These are phyloP conservation scores for Seison nebaliae DNA, from an alignment of 1,140 invertebrate species.

Conservation along the genomic window DNA sequence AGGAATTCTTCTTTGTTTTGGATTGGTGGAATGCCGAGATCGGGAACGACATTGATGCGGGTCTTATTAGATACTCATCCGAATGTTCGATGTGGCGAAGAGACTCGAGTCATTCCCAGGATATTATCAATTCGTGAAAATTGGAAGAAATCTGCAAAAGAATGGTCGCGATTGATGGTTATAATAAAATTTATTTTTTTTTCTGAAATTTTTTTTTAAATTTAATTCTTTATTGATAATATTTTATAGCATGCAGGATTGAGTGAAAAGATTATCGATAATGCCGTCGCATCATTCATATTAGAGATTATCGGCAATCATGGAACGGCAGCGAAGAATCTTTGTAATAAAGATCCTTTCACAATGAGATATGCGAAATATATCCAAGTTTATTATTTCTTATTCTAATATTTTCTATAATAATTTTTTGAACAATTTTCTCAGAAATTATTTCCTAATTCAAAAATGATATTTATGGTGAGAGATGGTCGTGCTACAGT, in stretches of 20 bases:
- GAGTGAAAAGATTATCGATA: constrained; percentile 61
- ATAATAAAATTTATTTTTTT: background rate
- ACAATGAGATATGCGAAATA: constrained; percentile 74
- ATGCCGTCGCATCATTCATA: constrained; percentile 79
- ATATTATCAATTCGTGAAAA: constrained; percentile 55
- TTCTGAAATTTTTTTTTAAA: too few relatives aligned
- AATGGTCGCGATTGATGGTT: constrained; percentile 33
- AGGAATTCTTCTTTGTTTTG: constrained; percentile 31
- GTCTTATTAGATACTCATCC: constrained; percentile 94
- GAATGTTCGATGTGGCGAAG: constrained; percentile 85
- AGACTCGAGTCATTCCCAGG: constrained; percentile 77
- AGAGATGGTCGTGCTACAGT: constrained; percentile 84
- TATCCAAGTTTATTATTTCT: too few relatives aligned
- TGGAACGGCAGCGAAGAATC: constrained; percentile 54
- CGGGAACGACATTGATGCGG: constrained; percentile 79
- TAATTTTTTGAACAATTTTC: too few relatives aligned
- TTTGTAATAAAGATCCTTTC: constrained; percentile 95
- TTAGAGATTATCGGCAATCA: constrained; percentile 50
- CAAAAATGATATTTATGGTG: constrained; percentile 92
- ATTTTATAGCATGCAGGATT: constrained; percentile 68
- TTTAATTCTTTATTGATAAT: background rate
- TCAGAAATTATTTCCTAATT: constrained; percentile 36
- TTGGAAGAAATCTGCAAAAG: constrained; percentile 69
- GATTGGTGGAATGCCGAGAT: constrained; percentile 79
- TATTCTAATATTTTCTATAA: too few relatives aligned